A percentile compares a stretch with the other conserved stretches of the same genome.
These are phyloP conservation scores for Micromys minutus DNA, from an alignment of 2,113 vertebrate genomes.

Conservation along the genomic window DNA sequence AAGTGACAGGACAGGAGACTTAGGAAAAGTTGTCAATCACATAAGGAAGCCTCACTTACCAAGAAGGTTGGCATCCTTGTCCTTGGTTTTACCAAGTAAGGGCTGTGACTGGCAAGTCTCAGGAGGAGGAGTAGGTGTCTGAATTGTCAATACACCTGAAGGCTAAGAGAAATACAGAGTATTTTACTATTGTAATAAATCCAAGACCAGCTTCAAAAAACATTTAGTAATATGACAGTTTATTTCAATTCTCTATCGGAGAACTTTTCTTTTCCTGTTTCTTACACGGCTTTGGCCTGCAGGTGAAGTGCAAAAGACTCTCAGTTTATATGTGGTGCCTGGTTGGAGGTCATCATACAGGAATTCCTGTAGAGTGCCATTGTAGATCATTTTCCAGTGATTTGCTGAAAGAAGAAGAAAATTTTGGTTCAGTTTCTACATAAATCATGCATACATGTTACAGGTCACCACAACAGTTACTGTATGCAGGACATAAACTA, in stretches of 20 bases:
- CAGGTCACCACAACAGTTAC: background rate
- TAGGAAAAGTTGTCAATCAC: background rate
- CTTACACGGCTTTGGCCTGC: slow-evolving; percentile 88
- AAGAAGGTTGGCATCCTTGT: slow-evolving; percentile 84
- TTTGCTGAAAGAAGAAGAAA: slow-evolving; percentile 77
- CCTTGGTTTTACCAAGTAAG: slow-evolving; percentile 82
- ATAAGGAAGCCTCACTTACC: slow-evolving; percentile 85
- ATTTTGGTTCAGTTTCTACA: slow-evolving; percentile 26
- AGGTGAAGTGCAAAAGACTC: slow-evolving; percentile 84
- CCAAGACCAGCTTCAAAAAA: background rate
- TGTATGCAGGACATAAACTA: background rate
- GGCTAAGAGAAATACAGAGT: slow-evolving; percentile 77
- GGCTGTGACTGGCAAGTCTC: slow-evolving; percentile 76
- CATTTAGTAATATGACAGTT: rapidly evolving
- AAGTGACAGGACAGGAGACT: background rate
- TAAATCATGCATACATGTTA: background rate
- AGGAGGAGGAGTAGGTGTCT: slow-evolving; percentile 84
- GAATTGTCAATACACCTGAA: slow-evolving; percentile 84
- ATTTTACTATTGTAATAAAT: slow-evolving; percentile 31
- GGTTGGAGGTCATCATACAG: slow-evolving; percentile 85
- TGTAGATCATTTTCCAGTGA: slow-evolving; percentile 85
- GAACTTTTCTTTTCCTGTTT: background rate
- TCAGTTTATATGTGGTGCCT: slow-evolving; percentile 85
- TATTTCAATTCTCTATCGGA: background rate
- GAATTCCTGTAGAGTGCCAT: slow-evolving; percentile 83